Base-by-base conservation (phyloP, 2,113 vertebrate genomes). In the Sinocyclocheilus anophthalmus region DNA sequence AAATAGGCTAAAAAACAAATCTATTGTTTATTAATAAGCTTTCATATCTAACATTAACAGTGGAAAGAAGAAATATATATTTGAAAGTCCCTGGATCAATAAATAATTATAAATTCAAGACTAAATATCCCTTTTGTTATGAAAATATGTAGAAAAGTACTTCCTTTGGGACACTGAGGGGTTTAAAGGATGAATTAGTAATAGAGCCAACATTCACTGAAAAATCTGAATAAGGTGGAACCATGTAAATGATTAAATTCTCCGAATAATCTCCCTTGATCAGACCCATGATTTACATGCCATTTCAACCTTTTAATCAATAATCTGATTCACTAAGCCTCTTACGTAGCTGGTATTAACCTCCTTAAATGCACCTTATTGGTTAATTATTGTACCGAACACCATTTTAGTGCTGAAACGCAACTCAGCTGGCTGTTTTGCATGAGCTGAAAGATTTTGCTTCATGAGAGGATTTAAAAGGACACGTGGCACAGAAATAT, bases 251-350 rank as follows among this genome's bases (percentile, higher is more conserved):
- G 6, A 8, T 18, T 50, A 22, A 7, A 22, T 7, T 69, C 24
- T 70, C 45, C 37, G 9, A 50, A 82, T 50, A 67, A 73, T 39
- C 37, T 75, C 53, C 20, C 53, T 37, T 81, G 67, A 81, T 83
- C 48, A 16, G 20, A 50, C 5, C 45, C 48, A 30, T 67, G 55
- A 63, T 75, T 65, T 76, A 76, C 37, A 83, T 61, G 48, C 61
- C 30, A 79, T 37, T 84, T 57, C 45, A 63, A 72, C 26, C 50
- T 86, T 57, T 48, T 50, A 85, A 87, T 77, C 77, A 85, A 85
- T 79, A 65, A 87, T 84, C 24, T 50, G 24, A 70, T 48, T 57
- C 42, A 13, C 50, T 72, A 76, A 89, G 45, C 83, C 79, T 77
- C 75, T 78, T 87, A 84, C 18, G 20, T 76, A n/a, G 80, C 65